These are phyloP conservation scores for Phaethon lepturus DNA, from an alignment of 2,113 vertebrate species.

Conservation along the genomic window DNA sequence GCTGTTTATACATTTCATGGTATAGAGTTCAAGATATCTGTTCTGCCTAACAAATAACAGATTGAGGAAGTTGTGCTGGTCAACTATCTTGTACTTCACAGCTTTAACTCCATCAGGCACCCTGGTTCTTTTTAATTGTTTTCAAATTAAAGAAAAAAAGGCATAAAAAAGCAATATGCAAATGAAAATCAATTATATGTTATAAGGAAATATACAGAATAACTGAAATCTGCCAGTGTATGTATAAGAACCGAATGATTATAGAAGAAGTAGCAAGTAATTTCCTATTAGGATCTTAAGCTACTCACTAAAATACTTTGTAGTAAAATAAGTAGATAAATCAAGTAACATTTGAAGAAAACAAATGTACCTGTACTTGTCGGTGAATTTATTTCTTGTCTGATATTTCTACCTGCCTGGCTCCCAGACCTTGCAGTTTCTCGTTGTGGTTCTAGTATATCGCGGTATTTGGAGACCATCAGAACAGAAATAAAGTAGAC, in stretches of 20 bases:
- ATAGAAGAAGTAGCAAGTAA: not conserved
- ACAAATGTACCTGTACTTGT: slow-evolving; percentile 92
- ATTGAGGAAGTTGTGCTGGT: not conserved
- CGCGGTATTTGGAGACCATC: slow-evolving; percentile 99
- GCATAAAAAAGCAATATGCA: not conserved
- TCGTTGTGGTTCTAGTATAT: slow-evolving; percentile 96
- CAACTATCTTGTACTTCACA: not conserved
- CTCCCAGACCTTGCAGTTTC: slow-evolving; percentile 92
- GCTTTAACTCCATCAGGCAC: not conserved
- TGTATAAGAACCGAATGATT: not conserved
- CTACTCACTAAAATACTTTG: not conserved
- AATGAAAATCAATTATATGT: not conserved
- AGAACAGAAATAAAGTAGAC: slow-evolving; percentile 99
- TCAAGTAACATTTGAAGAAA: not conserved
- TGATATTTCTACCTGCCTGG: slow-evolving; percentile 93
- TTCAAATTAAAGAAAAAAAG: not conserved
- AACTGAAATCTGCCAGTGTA: not conserved
- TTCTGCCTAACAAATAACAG: not conserved
- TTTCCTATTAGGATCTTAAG: not conserved
- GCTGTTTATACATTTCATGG: not conserved
- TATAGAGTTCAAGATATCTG: not conserved
- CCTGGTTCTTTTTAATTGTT: not conserved
- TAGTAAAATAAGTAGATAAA: not conserved
- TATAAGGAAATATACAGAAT: not conserved
- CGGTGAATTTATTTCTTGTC: slow-evolving; percentile 98